Evolutionary conservation across 1,140 invertebrate species (phyloP).

Genomic region (Belonocnema kinseyi): DNA sequence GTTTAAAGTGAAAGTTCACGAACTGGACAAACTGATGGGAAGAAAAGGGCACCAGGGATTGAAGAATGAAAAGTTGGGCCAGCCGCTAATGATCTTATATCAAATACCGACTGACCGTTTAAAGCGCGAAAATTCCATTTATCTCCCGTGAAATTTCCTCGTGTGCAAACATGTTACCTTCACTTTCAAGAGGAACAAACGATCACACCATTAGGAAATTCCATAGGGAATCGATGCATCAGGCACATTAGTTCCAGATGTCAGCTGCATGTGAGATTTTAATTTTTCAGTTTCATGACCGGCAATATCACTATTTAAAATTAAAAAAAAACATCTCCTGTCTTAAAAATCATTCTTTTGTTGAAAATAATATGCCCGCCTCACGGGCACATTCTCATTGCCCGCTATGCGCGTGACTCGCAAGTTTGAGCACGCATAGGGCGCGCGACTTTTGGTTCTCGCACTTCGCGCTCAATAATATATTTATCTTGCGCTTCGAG

Average conservation of each 20-base stretch:
- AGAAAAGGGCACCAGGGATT: constrained; percentile 42
- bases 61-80: constrained; percentile 50
- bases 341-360: too few species aligned
- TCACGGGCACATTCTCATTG: too few species aligned
- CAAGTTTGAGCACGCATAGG: too few species aligned
- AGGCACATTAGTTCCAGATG: constrained; percentile 51
- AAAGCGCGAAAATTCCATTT: constrained; percentile 62
- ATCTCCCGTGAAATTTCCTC: constrained; percentile 66
- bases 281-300: constrained; percentile 5
- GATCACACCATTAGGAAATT: constrained; percentile 56
- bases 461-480: too few species aligned
- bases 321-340: too few species aligned
- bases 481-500: too few species aligned
- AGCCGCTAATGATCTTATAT: constrained; percentile 68
- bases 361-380: too few species aligned
- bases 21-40: constrained; percentile 26
- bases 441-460: not conserved
- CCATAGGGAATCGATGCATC: constrained; percentile 44
- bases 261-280: constrained; percentile 50
- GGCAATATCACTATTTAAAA: too few species aligned
- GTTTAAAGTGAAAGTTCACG: constrained; percentile 43
- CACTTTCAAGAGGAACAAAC: constrained; percentile 51
- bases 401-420: too few species aligned
- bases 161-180: constrained; percentile 64
- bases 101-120: constrained; percentile 66